Evolutionary conservation across 2,888 invertebrate species (phyloP).

Genomic region (Sthenelais limicola): DNA sequence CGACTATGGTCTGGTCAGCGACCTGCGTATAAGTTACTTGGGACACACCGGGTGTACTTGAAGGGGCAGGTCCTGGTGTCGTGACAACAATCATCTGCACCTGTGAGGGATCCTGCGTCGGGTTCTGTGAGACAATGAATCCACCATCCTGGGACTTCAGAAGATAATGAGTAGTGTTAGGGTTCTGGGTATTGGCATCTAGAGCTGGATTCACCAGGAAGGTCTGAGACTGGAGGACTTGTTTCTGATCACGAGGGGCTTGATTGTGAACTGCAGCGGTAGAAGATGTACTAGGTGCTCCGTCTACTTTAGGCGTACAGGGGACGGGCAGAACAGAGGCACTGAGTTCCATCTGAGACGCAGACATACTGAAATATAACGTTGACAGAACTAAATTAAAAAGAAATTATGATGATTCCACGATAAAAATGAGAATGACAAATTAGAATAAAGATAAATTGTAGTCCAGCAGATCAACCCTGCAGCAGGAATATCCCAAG

Average conservation of each 20-base stretch:
- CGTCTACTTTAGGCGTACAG: not conserved
- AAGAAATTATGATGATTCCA: not conserved
- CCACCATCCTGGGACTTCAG: slow-evolving; percentile 24
- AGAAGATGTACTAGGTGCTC: not conserved
- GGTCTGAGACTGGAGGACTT: not conserved
- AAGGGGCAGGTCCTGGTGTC: not conserved
- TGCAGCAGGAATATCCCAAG: too few species aligned
- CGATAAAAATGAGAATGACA: too few species aligned
- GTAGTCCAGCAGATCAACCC: too few species aligned
- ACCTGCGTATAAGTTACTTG: not conserved
- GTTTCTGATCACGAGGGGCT: slow-evolving; percentile 14
- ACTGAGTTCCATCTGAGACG: slow-evolving; percentile 29
- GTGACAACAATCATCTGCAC: not conserved
- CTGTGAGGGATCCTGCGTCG: not conserved
- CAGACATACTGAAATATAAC: slow-evolving; percentile 19
- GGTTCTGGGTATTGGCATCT: slow-evolving; percentile 1
- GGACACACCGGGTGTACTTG: not conserved
- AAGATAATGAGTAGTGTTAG: not conserved
- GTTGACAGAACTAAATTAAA: not conserved
- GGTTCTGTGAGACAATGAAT: slow-evolving; percentile 2
- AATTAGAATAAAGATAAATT: too few species aligned
- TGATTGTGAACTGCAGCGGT: not conserved
- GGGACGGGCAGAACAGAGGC: not conserved
- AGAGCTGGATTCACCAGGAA: too few species aligned
- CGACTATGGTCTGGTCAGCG: not conserved